These are phyloP conservation scores for Antheraea pernyi DNA, from an alignment of 1,140 invertebrate species.

Conservation along the genomic window DNA sequence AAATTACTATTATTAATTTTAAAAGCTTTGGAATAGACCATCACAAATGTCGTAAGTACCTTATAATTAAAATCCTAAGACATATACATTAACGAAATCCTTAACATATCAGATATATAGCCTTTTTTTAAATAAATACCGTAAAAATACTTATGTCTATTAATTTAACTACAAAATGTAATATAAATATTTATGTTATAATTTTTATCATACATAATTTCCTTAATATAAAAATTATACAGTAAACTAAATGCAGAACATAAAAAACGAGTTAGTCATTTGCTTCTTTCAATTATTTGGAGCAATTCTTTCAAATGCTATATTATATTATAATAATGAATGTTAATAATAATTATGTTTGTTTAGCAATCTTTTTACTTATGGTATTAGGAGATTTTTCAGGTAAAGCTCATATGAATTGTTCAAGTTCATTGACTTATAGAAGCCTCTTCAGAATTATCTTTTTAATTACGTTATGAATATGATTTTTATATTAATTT, in stretches of 20 bases:
- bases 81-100: not conserved
- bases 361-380: too few relatives aligned
- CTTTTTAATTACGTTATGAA: not conserved
- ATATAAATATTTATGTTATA: not conserved
- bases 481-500: not conserved
- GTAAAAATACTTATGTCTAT: not conserved
- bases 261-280: too few relatives aligned
- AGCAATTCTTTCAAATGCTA: not conserved
- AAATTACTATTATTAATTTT: not conserved
- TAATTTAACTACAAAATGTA: not conserved
- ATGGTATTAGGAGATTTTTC: too few relatives aligned
- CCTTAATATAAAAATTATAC: not conserved
- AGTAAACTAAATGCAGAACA: not conserved
- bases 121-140: too few relatives aligned
- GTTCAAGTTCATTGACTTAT: not conserved
- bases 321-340: not conserved
- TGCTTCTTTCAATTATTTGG: too few relatives aligned
- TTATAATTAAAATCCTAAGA: not conserved
- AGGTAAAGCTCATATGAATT: not conserved
- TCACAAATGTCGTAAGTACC: not conserved
- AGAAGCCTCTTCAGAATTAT: not conserved
- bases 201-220: not conserved
- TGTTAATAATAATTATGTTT: not conserved
- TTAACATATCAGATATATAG: not conserved
- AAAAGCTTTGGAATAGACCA: not conserved